A percentile compares a stretch with the other conserved stretches of the same genome.
Evolutionary conservation across 2,797 vertebrate genomes (phyloP).

Genomic region (Phataginus tetradactyla): DNA sequence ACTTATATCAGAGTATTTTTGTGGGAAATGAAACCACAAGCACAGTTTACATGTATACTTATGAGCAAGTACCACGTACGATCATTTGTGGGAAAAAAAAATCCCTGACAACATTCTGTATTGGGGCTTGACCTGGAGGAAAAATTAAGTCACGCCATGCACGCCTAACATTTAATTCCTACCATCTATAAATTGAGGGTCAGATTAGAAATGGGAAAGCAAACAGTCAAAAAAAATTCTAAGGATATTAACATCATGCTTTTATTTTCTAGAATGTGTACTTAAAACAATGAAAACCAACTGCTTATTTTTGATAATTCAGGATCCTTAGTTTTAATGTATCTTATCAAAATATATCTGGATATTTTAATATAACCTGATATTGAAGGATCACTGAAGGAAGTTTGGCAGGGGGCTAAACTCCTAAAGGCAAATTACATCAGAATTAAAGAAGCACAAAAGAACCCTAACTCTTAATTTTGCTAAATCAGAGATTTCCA

Average conservation of each 20-base stretch:
- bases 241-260: background rate
- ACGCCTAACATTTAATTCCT: background rate
- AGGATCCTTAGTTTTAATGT: conserved; percentile 26
- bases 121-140: background rate
- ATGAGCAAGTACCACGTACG: background rate
- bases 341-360: conserved; percentile 31
- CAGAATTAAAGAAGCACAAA: conserved; percentile 19
- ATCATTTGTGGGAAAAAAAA: background rate
- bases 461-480: background rate
- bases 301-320: conserved; percentile 46
- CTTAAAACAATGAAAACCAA: conserved; percentile 22
- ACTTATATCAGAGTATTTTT: conserved; percentile 21
- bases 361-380: conserved; percentile 12
- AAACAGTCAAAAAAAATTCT: background rate
- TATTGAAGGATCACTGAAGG: background rate
- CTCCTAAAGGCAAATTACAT: background rate
- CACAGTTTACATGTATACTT: background rate
- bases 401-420: background rate
- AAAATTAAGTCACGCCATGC: background rate
- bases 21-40: conserved; percentile 28
- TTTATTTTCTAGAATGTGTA: conserved; percentile 30
- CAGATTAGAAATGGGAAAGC: conserved; percentile 46
- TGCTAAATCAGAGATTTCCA: background rate
- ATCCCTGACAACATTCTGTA: background rate
- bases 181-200: background rate